A percentile compares a stretch with the other conserved stretches of the same genome.
phyloP scores from a whole-genome alignment of 1,140 invertebrate genomes.

The Drosophila rufa region DNA sequence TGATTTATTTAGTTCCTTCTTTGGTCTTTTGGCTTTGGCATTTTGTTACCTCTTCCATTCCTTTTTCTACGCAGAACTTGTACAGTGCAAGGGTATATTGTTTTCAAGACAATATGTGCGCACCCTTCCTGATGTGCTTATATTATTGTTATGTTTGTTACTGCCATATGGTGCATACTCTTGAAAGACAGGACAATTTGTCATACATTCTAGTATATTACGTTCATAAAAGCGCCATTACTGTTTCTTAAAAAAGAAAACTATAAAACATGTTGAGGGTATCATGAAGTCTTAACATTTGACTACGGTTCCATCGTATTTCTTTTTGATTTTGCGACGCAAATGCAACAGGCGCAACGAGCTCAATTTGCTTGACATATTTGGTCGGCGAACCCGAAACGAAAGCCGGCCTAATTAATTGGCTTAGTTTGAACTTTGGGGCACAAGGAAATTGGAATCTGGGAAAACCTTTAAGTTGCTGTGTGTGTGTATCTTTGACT shows the following conservation, averaged over 20 bases:
- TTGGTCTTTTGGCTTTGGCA: conserved; percentile 51
- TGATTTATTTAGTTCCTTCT: conserved; percentile 75
- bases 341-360: conserved; percentile 77
- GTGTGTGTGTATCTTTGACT: conserved; percentile 5
- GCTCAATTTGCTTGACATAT: conserved; percentile 70
- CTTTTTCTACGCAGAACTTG: conserved; percentile 1
- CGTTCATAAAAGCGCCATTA: neutral
- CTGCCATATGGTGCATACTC: no score
- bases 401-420: conserved; percentile 72
- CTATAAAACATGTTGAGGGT: neutral
- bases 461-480: conserved; percentile 53
- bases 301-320: conserved; percentile 1
- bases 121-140: neutral
- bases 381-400: conserved; percentile 52
- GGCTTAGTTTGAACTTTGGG: conserved; percentile 72
- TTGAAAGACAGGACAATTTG: no score
- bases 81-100: neutral
- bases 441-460: conserved; percentile 31
- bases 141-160: no score
- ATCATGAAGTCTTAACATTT: neutral
- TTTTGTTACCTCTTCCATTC: conserved; percentile 60
- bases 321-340: conserved; percentile 39
- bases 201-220: no score
- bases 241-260: no score
- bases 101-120: neutral